These are phyloP conservation scores for Oreochromis niloticus DNA, from an alignment of 2,113 vertebrate genomes.

Conservation along the genomic window DNA sequence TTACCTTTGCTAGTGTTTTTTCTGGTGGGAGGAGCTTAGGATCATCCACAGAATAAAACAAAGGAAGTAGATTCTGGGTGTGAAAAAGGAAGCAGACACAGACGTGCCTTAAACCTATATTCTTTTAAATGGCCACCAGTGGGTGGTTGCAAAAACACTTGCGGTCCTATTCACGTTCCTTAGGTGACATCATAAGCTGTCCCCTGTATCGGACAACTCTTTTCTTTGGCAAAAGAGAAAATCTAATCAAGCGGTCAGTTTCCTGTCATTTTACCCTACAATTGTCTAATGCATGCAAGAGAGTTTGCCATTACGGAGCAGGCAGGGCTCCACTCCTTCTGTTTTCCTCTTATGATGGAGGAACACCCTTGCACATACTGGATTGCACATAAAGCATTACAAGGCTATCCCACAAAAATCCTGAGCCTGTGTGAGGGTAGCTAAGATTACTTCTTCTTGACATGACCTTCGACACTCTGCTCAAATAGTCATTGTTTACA, in stretches of 20 bases:
- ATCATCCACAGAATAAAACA: background rate
- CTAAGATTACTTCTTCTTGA: background rate
- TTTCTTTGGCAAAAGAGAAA: background rate
- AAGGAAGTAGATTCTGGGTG: background rate
- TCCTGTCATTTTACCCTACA: background rate
- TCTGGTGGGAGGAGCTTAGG: background rate
- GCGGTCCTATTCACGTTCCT: background rate
- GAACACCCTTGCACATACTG: slow-evolving; percentile 43
- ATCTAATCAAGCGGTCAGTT: background rate
- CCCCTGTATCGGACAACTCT: background rate
- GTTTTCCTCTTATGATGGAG: slow-evolving; percentile 9
- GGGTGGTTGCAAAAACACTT: background rate
- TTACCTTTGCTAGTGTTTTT: background rate
- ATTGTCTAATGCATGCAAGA: background rate
- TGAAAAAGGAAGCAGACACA: background rate
- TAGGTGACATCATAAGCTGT: background rate
- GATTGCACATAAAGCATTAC: slow-evolving; percentile 57
- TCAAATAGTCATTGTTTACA: background rate
- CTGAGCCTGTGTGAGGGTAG: slow-evolving; percentile 1
- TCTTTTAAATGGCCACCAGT: background rate
- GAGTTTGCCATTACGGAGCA: slow-evolving; percentile 27
- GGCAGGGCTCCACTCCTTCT: slow-evolving; percentile 19
- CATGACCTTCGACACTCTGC: background rate
- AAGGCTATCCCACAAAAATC: slow-evolving; percentile 47
- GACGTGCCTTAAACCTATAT: background rate